Base-by-base conservation (phyloP, 2,797 vertebrate species). In the Enteromius viviparus region DNA sequence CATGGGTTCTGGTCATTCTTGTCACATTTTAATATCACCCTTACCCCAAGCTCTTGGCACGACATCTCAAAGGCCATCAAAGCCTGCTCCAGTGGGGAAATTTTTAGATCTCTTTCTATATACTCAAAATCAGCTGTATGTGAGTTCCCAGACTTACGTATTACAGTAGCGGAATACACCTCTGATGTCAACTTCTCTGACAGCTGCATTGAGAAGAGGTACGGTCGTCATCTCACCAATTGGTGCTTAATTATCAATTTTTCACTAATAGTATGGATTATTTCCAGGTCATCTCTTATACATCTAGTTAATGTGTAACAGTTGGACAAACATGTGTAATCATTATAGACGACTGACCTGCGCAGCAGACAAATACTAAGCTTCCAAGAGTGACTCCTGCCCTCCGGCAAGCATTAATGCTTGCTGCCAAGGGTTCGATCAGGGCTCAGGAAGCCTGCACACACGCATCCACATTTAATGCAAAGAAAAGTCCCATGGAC, bases 21-120 rank as follows among this genome's bases (percentile, higher is more conserved):
- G 91, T 99, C 96, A 88, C 98, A 99, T 89, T 99, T 99, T 81
- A 99, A 93, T 97, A 99, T 99, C 90, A 99, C 94, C 92, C 99
- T 99, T 81, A 99, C 87, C 42, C 97, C 98, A 1, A 95, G 53
- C 0, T 97, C 96, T 91, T 95, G 96, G 85, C 83, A 95, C 0
- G 96, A 95, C 71, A 95, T 95, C 97, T 95, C 97, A 23, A 99
- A 99, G 0, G 98, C 98, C 86, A 97, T 91, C 15, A 92, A 84
- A 1, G 97, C 98, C 89, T 96, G 94, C 89, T 99, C 97, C 94
- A 99, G 92, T 6, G 97, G 96, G 85, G 98, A 42, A 42, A 42
- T 42, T 11, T 42, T 42, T 9, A 42, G 9, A 26, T 26, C 26
- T 26, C 8, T 42, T 42, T 42, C 3, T 42, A 42, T 10, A 2